These are phyloP conservation scores for Priocnemis perturbator DNA, from an alignment of 2,888 invertebrate genomes.

Conservation along the genomic window DNA sequence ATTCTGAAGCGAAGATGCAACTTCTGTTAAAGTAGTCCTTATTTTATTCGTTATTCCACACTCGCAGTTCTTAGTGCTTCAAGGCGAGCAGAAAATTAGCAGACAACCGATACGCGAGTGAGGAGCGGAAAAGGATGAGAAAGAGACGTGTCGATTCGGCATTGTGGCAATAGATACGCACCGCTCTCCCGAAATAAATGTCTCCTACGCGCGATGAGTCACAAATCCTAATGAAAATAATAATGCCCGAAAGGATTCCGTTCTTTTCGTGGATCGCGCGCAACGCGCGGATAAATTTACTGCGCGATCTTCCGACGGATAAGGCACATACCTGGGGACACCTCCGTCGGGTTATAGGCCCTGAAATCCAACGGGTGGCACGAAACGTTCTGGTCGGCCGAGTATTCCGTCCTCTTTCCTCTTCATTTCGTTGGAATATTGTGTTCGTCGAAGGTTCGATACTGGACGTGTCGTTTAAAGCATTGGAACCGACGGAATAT, in stretches of 20 bases:
- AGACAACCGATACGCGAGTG: neutral
- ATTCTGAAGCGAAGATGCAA: no score
- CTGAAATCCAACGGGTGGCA: constrained; percentile 66
- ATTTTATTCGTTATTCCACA: no score
- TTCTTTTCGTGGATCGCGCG: constrained; percentile 46
- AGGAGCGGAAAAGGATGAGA: neutral
- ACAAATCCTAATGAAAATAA: constrained; percentile 72
- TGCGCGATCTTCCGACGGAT: constrained; percentile 68
- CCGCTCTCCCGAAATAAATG: constrained; percentile 47
- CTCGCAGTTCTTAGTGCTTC: no score
- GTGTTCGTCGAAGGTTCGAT: no score
- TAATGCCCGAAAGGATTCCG: constrained; percentile 58
- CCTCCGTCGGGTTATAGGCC: constrained; percentile 72
- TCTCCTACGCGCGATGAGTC: constrained; percentile 63
- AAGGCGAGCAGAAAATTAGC: no score
- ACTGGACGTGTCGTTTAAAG: no score
- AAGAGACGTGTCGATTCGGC: constrained; percentile 17
- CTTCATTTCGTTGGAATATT: constrained; percentile 13
- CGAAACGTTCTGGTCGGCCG: constrained; percentile 23
- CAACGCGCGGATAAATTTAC: constrained; percentile 70
- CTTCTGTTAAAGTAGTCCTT: no score
- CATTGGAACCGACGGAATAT: no score
- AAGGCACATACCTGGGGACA: constrained; percentile 73
- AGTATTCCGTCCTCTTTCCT: constrained; percentile 19
- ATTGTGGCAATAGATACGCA: neutral